phyloP scores from a whole-genome alignment of 2,888 invertebrate species.

The Graphium colonna region DNA sequence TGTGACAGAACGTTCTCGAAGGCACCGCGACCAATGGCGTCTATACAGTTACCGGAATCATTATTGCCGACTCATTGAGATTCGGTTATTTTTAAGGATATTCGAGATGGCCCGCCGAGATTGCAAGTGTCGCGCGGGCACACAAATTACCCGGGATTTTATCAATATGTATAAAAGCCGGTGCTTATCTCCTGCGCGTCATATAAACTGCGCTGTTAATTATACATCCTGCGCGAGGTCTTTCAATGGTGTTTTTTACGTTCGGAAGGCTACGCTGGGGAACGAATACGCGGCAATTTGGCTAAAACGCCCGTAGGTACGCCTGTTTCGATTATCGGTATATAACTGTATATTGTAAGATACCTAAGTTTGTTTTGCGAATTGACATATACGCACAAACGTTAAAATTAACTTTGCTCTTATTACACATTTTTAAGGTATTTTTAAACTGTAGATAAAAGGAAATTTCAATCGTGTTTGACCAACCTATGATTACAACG shows the following conservation, averaged over 20 bases:
- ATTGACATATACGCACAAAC: no score
- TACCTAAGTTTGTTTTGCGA: no score
- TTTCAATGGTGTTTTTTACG: slow-evolving; percentile 21
- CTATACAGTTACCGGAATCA: slow-evolving; percentile 62
- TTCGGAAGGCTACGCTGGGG: neutral
- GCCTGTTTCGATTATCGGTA: neutral
- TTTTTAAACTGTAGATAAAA: no score
- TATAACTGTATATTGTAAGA: neutral
- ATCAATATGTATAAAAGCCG: slow-evolving; percentile 7
- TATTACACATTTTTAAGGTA: no score
- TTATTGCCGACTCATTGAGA: slow-evolving; percentile 50
- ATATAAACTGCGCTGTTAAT: slow-evolving; percentile 22
- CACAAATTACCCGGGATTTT: slow-evolving; percentile 39
- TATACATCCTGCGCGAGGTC: slow-evolving; percentile 10
- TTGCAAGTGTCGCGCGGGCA: slow-evolving; percentile 58
- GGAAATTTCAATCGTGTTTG: no score
- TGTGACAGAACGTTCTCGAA: slow-evolving; percentile 56
- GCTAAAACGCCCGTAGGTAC: neutral
- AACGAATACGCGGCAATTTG: slow-evolving; percentile 1
- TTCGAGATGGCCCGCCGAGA: slow-evolving; percentile 64
- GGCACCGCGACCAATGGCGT: slow-evolving; percentile 48
- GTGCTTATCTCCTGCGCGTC: slow-evolving; percentile 17
- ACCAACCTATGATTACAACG: no score
- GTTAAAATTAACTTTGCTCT: no score
- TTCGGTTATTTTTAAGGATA: slow-evolving; percentile 54